Evolutionary conservation across 1,140 invertebrate genomes (phyloP), one percentile per base, ranked within the genome.

Genomic region (Cryptotermes secundus): DNA sequence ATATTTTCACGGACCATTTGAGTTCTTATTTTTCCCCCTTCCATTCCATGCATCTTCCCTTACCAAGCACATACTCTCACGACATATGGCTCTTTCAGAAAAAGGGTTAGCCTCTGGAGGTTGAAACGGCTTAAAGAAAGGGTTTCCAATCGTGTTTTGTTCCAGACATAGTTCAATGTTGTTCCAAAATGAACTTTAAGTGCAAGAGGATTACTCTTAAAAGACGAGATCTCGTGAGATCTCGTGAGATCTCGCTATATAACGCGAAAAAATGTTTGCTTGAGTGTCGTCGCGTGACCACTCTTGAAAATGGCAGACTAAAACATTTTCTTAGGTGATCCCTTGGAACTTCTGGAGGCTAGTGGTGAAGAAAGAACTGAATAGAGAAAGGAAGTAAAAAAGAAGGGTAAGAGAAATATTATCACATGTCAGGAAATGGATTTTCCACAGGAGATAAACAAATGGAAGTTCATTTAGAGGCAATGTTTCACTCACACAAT

Each of bases 371-470:
- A 49, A 49, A 22, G 45, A 49, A 49, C 14, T 49, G 45, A 49
- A 49, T 49, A 49, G 22, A 49, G 45, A 19, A 49, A 49, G 7
- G 45, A 31, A 72, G 59, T 31, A 72, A 31, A 72, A 42, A 59
- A 59, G 53, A 59, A 59, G 38, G 38, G 38, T 42, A 42, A 59
- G 53, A 72, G 59, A 72, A 72, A 72, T 72, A 72, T 72, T 72
- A 72, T 72, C 59, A 31, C 26, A 72, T 31, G 59, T 72, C 59
- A 72, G 59, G 59, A 72, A 72, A 72, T 72, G 59, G 59, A 72
- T 72, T 72, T 72, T 72, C 59, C 59, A 72, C 59, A 72, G 59
- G 59, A 72, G 59, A 72, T 72, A 72, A n/a, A 72, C 59, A 72
- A 72, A 72, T 72, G n/a, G 59, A 72, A 7, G 59, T 72, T 72